Conservation (phyloP, 1,140 invertebrate species). For the Drosophila fuyamai region DNA sequence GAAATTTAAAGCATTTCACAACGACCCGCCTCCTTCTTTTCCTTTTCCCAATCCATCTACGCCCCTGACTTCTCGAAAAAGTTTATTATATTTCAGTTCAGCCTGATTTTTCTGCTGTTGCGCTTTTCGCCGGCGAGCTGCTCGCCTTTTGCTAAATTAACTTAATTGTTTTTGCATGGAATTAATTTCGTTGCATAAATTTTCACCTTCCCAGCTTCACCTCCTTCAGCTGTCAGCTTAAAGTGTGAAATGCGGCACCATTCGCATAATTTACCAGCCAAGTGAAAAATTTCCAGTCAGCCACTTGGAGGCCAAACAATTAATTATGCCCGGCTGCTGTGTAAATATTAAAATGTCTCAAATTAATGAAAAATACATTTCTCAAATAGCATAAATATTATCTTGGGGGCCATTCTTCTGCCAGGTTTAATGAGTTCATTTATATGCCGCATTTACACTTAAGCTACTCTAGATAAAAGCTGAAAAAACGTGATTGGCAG, state of each 20-base stretch:
- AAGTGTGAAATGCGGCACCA: slow-evolving; percentile 78
- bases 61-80: slow-evolving; percentile 30
- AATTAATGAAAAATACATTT: slow-evolving; percentile 81
- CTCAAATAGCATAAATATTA: slow-evolving; percentile 72
- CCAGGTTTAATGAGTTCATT: slow-evolving; percentile 75
- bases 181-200: slow-evolving; percentile 82
- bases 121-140: slow-evolving; percentile 46
- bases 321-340: slow-evolving; percentile 61
- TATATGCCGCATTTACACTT: slow-evolving; percentile 70
- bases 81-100: slow-evolving; percentile 82
- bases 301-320: slow-evolving; percentile 71
- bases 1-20: slow-evolving; percentile 75
- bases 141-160: slow-evolving; percentile 77
- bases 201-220: slow-evolving; percentile 58
- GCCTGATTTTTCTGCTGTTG: slow-evolving; percentile 75
- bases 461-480: slow-evolving; percentile 15
- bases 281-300: slow-evolving; percentile 64
- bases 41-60: background rate
- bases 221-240: slow-evolving; percentile 61
- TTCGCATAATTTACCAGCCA: slow-evolving; percentile 71
- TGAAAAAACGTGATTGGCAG: slow-evolving; percentile 1
- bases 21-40: background rate
- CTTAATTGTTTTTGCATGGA: slow-evolving; percentile 83
- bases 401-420: slow-evolving; percentile 40
- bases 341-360: slow-evolving; percentile 79